Evolutionary conservation across 2,797 vertebrate species (phyloP).

Genomic region (Falco biarmicus): DNA sequence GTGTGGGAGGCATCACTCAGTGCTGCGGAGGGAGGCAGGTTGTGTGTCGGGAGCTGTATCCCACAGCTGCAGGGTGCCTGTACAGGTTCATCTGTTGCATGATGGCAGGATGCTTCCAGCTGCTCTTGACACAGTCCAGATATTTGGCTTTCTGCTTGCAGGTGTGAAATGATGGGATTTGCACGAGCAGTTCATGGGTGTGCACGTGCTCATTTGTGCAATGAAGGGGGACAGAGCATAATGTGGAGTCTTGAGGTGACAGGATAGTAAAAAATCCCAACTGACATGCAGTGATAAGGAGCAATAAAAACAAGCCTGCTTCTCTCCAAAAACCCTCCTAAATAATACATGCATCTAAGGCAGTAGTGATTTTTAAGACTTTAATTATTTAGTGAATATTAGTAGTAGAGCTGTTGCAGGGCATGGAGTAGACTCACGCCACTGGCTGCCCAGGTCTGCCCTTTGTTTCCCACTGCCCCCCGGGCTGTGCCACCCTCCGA

Average conservation of each 20-base stretch:
- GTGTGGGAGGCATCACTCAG: neutral
- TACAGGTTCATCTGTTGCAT: neutral
- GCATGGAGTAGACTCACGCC: neutral
- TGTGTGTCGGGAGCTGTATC: accelerated
- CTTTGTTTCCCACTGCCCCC: accelerated
- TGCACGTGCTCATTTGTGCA: accelerated
- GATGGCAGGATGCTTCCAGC: accelerated
- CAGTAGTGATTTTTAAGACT: constrained; percentile 55
- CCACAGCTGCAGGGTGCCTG: neutral
- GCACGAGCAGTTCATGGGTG: neutral
- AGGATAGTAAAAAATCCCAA: neutral
- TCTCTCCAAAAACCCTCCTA: constrained; percentile 1
- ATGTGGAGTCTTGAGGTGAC: neutral
- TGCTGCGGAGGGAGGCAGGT: accelerated
- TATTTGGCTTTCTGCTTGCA: neutral
- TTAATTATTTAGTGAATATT: constrained; percentile 57
- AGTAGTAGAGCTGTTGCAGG: neutral
- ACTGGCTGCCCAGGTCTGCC: too few relatives aligned
- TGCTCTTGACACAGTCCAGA: accelerated
- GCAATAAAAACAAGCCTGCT: constrained; percentile 34
- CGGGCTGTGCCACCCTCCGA: neutral
- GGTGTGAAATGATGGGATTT: neutral
- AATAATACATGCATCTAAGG: constrained; percentile 37
- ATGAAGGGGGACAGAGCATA: neutral
- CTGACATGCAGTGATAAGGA: neutral